phyloP scores from a whole-genome alignment of 2,113 vertebrate genomes.

The Ochotona curzoniae region DNA sequence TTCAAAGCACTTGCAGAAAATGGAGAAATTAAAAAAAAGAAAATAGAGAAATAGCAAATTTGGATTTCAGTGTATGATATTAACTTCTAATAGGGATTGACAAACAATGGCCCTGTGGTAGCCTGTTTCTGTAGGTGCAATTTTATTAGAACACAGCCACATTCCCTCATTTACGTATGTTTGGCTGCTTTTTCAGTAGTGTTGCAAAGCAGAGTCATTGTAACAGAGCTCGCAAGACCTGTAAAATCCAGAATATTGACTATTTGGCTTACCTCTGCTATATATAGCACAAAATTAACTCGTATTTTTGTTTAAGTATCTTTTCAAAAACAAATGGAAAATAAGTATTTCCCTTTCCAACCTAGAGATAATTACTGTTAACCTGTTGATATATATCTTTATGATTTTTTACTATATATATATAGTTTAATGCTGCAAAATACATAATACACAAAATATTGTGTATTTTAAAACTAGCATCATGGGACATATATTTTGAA shows the following conservation, averaged over 20 bases:
- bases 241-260: constrained; percentile 6
- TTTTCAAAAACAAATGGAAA: constrained; percentile 55
- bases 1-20: neutral
- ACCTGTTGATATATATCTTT: neutral
- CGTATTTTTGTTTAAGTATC: constrained; percentile 36
- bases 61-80: neutral
- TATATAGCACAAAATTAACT: neutral
- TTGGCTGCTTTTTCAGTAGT: neutral
- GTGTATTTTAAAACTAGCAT: constrained; percentile 15
- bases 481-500: neutral
- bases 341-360: constrained; percentile 27
- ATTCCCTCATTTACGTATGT: neutral
- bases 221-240: neutral
- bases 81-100: neutral
- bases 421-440: constrained; percentile 23
- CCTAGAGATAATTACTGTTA: neutral
- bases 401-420: neutral
- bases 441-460: neutral
- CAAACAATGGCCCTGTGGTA: neutral
- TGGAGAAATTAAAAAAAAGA: neutral
- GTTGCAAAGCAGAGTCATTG: neutral
- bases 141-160: neutral
- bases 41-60: neutral
- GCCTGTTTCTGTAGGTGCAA: constrained; percentile 32
- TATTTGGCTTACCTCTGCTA: neutral